These are phyloP conservation scores for Theonella swinhoei DNA, from an alignment of 37 sponge, comb jelly and placozoan genomes.

Conservation along the genomic window DNA sequence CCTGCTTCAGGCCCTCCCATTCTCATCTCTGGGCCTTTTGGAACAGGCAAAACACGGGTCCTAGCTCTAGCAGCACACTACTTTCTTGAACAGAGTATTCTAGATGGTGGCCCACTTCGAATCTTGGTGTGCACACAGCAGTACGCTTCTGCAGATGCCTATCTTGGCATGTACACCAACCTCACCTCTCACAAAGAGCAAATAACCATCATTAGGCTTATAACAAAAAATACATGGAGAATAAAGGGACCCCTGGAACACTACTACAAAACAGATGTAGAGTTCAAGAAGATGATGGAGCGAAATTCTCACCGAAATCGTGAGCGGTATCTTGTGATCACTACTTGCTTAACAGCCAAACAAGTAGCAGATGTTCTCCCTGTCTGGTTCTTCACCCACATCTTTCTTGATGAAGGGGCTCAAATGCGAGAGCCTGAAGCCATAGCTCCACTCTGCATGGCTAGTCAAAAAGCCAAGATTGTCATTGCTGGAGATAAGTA, in stretches of 20 bases:
- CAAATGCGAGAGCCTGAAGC: slow-evolving; percentile 59
- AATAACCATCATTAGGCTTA: background rate
- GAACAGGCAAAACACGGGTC: slow-evolving; percentile 61
- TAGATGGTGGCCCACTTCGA: background rate
- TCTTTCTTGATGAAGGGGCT: slow-evolving; percentile 69
- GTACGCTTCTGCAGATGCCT: slow-evolving; percentile 42
- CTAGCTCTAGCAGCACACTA: slow-evolving; percentile 44
- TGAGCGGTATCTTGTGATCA: slow-evolving; percentile 17
- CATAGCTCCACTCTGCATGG: slow-evolving; percentile 45
- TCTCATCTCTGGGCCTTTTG: slow-evolving; percentile 56
- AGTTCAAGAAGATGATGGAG: background rate
- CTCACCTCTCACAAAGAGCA: background rate
- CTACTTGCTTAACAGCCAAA: slow-evolving; percentile 32
- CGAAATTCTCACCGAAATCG: background rate
- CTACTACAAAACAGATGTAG: background rate
- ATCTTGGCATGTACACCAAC: slow-evolving; percentile 28
- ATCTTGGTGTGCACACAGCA: slow-evolving; percentile 64
- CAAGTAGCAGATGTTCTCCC: background rate
- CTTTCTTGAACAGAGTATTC: background rate
- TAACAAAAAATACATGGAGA: background rate
- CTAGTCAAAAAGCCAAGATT: slow-evolving; percentile 45
- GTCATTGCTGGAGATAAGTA: slow-evolving; percentile 60
- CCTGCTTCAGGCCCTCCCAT: slow-evolving; percentile 33
- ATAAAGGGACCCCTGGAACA: background rate
- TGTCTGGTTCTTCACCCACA: slow-evolving; percentile 57